A percentile compares a stretch with the other conserved stretches of the same genome.
Conservation (phyloP, 2,797 vertebrate species). For the Momotus momota region DNA sequence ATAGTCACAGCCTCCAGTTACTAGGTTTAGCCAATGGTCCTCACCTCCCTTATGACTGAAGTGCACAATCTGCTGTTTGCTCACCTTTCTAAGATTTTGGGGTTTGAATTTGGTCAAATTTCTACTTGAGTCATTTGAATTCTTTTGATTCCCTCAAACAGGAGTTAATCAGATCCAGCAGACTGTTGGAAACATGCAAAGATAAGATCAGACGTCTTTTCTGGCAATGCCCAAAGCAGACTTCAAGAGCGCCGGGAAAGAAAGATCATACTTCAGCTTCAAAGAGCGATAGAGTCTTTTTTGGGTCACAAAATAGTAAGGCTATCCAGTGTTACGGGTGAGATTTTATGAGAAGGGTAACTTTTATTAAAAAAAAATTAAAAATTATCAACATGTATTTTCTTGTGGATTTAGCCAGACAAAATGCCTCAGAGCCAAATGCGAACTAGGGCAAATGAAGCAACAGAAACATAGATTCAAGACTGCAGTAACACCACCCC, state of each 20-base stretch:
- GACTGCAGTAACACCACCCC: not conserved
- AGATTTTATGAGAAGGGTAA: not conserved
- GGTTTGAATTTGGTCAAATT: not conserved
- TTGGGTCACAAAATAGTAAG: not conserved
- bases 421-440: not conserved
- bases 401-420: not conserved
- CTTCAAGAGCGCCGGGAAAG: not conserved
- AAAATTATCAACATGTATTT: not conserved
- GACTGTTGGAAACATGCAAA: not conserved
- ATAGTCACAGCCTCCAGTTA: not conserved
- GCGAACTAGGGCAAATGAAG: not conserved
- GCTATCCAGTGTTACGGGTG: not conserved
- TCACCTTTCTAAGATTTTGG: not conserved
- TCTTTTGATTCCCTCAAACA: not conserved
- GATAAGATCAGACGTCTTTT: not conserved
- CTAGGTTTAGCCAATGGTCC: not conserved
- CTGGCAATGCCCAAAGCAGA: not conserved
- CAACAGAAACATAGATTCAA: not conserved
- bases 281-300: not conserved
- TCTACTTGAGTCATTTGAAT: not conserved
- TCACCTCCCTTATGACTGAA: not conserved
- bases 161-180: not conserved
- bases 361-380: not conserved
- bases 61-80: not conserved
- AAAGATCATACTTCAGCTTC: not conserved